Percentiles rank a stretch among this genome's conserved stretches.
These are phyloP conservation scores for Papilio dardanus DNA, from an alignment of 1,140 invertebrate genomes.

Conservation along the genomic window DNA sequence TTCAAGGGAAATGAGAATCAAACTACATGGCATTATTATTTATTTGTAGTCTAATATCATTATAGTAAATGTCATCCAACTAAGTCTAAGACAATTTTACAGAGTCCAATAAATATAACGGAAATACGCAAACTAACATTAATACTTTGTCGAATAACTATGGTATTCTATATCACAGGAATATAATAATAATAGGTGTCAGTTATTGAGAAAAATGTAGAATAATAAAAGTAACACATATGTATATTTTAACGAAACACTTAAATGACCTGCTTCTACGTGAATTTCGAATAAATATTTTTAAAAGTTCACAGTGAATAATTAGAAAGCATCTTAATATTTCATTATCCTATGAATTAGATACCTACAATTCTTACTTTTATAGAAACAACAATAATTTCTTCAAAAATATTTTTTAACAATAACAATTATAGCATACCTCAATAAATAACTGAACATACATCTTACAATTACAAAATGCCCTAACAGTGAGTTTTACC, in stretches of 20 bases:
- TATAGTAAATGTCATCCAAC: background rate
- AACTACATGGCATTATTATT: background rate
- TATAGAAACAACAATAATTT: background rate
- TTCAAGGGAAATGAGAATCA: background rate
- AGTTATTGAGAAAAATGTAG: background rate
- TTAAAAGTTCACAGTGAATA: background rate
- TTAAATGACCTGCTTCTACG: background rate
- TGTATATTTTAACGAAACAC: background rate
- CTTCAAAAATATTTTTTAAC: background rate
- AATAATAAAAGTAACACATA: background rate
- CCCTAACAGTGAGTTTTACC: background rate
- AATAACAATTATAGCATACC: background rate
- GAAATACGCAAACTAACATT: slow-evolving; percentile 2
- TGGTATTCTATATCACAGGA: background rate
- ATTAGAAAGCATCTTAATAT: background rate
- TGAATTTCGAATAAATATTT: background rate
- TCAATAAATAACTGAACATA: slow-evolving; percentile 2
- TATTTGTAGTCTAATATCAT: background rate
- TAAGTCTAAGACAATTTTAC: background rate
- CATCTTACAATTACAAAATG: background rate
- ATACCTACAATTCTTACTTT: slow-evolving; percentile 3
- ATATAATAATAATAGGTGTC: background rate
- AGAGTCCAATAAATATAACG: background rate
- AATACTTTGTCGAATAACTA: background rate
- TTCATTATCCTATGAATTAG: background rate